These are phyloP conservation scores for Sarcophaga bullata DNA, from an alignment of 1,140 invertebrate species.

Conservation along the genomic window DNA sequence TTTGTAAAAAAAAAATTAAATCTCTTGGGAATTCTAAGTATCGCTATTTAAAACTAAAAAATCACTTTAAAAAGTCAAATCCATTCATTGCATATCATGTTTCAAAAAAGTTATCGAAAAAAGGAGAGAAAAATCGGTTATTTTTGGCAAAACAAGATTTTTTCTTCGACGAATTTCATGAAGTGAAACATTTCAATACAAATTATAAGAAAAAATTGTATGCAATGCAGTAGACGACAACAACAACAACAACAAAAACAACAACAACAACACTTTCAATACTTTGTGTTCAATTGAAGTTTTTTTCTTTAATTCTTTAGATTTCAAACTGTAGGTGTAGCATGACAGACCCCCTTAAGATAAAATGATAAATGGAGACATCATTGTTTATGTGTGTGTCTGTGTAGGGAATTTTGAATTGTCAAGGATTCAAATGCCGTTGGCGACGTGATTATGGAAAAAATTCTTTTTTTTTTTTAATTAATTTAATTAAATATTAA, in stretches of 20 bases:
- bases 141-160: constrained; percentile 11
- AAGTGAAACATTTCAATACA: background rate
- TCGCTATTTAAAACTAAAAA: constrained; percentile 4
- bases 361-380: too few species aligned
- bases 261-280: too few species aligned
- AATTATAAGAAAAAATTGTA: background rate
- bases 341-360: too few species aligned
- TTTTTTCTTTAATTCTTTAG: too few species aligned
- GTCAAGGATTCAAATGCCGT: background rate
- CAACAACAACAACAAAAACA: too few species aligned
- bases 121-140: background rate
- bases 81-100: background rate
- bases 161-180: background rate
- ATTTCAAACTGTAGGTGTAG: too few species aligned
- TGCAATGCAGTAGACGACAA: too few species aligned
- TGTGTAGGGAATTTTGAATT: background rate
- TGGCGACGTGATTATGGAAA: background rate
- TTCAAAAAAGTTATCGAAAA: background rate
- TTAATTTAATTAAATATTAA: constrained; percentile 15
- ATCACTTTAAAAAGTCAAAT: background rate
- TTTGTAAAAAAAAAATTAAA: background rate
- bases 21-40: constrained; percentile 12
- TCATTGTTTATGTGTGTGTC: too few species aligned
- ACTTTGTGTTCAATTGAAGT: too few species aligned
- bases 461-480: background rate